These are phyloP conservation scores for Plutella xylostella DNA, from an alignment of 2,888 invertebrate species.

Conservation along the genomic window DNA sequence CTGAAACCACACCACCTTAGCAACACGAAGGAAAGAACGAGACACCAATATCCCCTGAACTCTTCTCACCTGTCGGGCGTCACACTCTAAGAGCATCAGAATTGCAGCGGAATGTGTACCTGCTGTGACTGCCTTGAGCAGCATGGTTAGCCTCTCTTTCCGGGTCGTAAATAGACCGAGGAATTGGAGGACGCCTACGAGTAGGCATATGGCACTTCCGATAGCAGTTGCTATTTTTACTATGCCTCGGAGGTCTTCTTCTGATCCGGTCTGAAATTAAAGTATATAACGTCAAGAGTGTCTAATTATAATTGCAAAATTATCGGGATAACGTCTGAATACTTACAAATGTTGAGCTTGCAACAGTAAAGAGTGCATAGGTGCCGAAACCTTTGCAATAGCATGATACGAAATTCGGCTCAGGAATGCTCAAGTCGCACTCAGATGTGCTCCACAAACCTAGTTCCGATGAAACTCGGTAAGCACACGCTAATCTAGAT, in stretches of 20 bases:
- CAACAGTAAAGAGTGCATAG: constrained; percentile 47
- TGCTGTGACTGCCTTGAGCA: constrained; percentile 32
- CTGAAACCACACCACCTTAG: too few species aligned
- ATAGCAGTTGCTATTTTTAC: constrained; percentile 50
- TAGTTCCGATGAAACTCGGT: constrained; percentile 60
- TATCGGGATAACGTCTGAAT: not conserved
- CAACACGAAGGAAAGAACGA: too few species aligned
- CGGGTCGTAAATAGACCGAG: constrained; percentile 36
- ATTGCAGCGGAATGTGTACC: constrained; percentile 18
- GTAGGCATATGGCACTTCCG: constrained; percentile 51
- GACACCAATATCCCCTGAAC: too few species aligned
- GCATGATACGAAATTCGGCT: constrained; percentile 43
- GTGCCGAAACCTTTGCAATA: constrained; percentile 50
- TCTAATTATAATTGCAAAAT: not conserved
- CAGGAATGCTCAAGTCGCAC: constrained; percentile 51
- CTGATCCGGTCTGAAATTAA: constrained; percentile 41
- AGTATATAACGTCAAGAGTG: not conserved
- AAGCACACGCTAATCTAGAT: constrained; percentile 47
- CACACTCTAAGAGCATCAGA: constrained; percentile 47
- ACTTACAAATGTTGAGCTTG: constrained; percentile 48
- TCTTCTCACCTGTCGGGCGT: constrained; percentile 40
- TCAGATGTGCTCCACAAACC: constrained; percentile 53
- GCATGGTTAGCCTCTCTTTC: constrained; percentile 34
- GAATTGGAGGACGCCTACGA: constrained; percentile 45
- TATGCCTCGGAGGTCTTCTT: constrained; percentile 47